phyloP scores from a whole-genome alignment of 2,888 invertebrate genomes.

The Polyommatus icarus region DNA sequence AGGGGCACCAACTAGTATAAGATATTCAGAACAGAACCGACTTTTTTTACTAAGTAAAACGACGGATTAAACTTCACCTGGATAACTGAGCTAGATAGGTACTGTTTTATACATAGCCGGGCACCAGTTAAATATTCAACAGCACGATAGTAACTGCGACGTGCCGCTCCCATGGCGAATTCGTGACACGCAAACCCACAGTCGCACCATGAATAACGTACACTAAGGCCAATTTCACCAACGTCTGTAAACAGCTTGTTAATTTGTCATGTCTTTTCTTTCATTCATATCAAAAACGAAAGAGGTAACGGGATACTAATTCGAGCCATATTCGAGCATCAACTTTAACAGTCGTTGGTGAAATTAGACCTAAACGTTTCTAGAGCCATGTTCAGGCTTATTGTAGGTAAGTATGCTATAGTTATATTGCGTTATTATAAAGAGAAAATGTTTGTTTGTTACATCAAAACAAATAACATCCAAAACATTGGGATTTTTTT shows the following conservation, averaged over 20 bases:
- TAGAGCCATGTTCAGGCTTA: neutral
- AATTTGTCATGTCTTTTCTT: too few relatives aligned
- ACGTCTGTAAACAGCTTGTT: too few relatives aligned
- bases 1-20: too few relatives aligned
- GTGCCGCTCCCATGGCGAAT: constrained; percentile 13
- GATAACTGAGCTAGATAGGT: neutral
- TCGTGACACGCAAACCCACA: neutral
- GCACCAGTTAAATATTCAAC: constrained; percentile 2
- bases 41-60: neutral
- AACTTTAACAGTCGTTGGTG: too few relatives aligned
- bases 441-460: too few relatives aligned
- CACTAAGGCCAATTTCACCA: neutral
- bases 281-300: too few relatives aligned
- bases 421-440: too few relatives aligned
- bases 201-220: constrained; percentile 7
- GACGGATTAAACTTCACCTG: neutral
- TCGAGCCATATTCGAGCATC: too few relatives aligned
- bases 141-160: neutral
- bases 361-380: neutral
- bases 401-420: neutral
- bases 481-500: too few relatives aligned
- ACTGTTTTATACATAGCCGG: neutral
- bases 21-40: too few relatives aligned
- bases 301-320: too few relatives aligned
- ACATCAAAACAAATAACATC: too few relatives aligned